These are phyloP conservation scores for Lydus trimaculatus DNA, from an alignment of 2,888 invertebrate genomes.

Conservation along the genomic window DNA sequence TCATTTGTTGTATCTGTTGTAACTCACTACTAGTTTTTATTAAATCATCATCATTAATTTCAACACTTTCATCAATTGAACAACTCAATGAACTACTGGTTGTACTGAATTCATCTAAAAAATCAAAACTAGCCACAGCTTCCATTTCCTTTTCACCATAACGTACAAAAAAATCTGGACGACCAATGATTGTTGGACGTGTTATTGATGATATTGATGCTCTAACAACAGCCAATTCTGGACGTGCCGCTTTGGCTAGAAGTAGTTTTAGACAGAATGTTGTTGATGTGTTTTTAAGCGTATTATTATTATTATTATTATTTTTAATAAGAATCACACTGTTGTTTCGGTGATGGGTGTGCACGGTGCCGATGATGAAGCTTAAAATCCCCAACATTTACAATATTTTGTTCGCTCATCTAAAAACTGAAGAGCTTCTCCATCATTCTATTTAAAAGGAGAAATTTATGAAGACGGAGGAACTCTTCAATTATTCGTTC, in stretches of 20 bases:
- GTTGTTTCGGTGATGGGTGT: slow-evolving; percentile 61
- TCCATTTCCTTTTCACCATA: slow-evolving; percentile 80
- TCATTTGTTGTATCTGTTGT: slow-evolving; percentile 21
- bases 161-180: slow-evolving; percentile 79
- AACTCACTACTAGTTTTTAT: slow-evolving; percentile 21
- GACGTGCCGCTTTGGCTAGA: slow-evolving; percentile 70
- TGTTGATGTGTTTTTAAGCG: too few relatives aligned
- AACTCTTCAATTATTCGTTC: neutral
- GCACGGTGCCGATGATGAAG: slow-evolving; percentile 59
- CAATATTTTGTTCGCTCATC: slow-evolving; percentile 50
- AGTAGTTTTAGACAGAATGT: slow-evolving; percentile 41
- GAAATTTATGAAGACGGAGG: neutral
- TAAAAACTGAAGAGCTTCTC: neutral
- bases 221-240: slow-evolving; percentile 66
- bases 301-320: slow-evolving; percentile 6
- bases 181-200: slow-evolving; percentile 77
- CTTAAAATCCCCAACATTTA: slow-evolving; percentile 59
- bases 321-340: slow-evolving; percentile 48
- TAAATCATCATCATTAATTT: slow-evolving; percentile 36
- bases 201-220: slow-evolving; percentile 62
- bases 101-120: slow-evolving; percentile 71
- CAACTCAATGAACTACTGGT: slow-evolving; percentile 49
- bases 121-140: slow-evolving; percentile 82
- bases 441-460: neutral
- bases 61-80: slow-evolving; percentile 47